Conservation (phyloP, 2,888 invertebrate species). For the Acanthoscelides obtectus region DNA sequence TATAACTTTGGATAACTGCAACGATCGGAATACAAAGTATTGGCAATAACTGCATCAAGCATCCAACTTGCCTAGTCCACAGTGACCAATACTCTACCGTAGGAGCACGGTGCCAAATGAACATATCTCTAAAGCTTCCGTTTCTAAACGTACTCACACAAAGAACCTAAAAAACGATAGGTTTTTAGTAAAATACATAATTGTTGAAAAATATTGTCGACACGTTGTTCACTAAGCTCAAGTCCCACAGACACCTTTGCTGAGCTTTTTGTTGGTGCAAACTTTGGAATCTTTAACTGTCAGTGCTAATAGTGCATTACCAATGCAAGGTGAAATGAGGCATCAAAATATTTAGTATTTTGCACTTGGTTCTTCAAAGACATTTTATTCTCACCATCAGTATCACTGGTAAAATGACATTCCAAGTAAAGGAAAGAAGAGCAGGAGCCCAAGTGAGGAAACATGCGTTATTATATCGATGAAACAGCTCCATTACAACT, state of each 20-base stretch:
- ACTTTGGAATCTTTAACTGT: too few relatives aligned
- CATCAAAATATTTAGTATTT: too few relatives aligned
- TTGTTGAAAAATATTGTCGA: too few relatives aligned
- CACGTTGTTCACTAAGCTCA: too few relatives aligned
- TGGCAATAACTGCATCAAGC: conserved; percentile 70
- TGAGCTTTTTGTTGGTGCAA: too few relatives aligned
- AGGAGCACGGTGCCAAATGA: conserved; percentile 58
- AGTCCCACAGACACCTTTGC: too few relatives aligned
- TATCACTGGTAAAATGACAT: conserved; percentile 77
- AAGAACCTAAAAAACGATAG: conserved; percentile 48
- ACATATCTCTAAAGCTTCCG: conserved; percentile 63
- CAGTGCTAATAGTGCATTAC: too few relatives aligned
- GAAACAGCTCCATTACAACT: conserved; percentile 59
- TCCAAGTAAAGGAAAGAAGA: conserved; percentile 80
- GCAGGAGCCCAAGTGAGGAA: conserved; percentile 60
- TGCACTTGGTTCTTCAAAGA: not conserved
- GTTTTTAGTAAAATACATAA: not conserved
- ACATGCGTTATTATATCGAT: conserved; percentile 47
- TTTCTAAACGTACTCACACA: conserved; percentile 69
- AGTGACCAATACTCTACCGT: conserved; percentile 71
- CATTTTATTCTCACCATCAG: conserved; percentile 58
- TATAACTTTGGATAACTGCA: conserved; percentile 67
- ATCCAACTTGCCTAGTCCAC: conserved; percentile 75
- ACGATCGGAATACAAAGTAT: conserved; percentile 68
- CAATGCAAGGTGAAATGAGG: too few relatives aligned